phyloP scores from a whole-genome alignment of 2,888 invertebrate species.

The Ferrisia virgata region DNA sequence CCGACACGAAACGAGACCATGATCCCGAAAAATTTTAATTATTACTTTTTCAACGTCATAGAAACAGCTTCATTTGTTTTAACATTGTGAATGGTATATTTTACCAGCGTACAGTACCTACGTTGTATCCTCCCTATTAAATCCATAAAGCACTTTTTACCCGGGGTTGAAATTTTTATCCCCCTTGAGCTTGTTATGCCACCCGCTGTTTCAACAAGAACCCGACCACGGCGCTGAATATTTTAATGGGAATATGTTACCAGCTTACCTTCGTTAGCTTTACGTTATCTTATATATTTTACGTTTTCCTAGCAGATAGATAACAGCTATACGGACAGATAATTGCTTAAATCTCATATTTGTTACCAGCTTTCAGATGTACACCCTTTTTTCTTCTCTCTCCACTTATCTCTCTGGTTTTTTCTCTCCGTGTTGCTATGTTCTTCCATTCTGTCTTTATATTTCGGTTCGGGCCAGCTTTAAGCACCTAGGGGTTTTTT shows the following conservation, averaged over 20 bases:
- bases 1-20: not conserved
- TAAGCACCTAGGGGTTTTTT: constrained; percentile 33
- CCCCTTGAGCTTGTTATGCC: constrained; percentile 42
- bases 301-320: constrained; percentile 18
- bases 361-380: constrained; percentile 20
- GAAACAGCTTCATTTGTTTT: constrained; percentile 13
- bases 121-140: constrained; percentile 37
- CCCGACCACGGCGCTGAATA: constrained; percentile 38
- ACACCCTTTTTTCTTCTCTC: constrained; percentile 15
- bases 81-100: constrained; percentile 26
- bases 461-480: constrained; percentile 3
- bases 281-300: constrained; percentile 33
- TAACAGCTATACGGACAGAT: constrained; percentile 34
- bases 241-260: constrained; percentile 44
- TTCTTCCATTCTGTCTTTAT: too few relatives aligned
- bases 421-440: too few relatives aligned
- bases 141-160: constrained; percentile 34
- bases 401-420: too few relatives aligned
- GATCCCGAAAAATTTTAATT: not conserved
- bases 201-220: constrained; percentile 43
- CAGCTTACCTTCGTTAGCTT: constrained; percentile 41
- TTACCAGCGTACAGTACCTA: not conserved
- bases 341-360: constrained; percentile 42
- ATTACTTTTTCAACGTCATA: constrained; percentile 11
- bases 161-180: constrained; percentile 39